Evolutionary conservation across 2,888 invertebrate species (phyloP), one percentile per base, ranked within the genome.

Genomic region (Chloromyia formosa): DNA sequence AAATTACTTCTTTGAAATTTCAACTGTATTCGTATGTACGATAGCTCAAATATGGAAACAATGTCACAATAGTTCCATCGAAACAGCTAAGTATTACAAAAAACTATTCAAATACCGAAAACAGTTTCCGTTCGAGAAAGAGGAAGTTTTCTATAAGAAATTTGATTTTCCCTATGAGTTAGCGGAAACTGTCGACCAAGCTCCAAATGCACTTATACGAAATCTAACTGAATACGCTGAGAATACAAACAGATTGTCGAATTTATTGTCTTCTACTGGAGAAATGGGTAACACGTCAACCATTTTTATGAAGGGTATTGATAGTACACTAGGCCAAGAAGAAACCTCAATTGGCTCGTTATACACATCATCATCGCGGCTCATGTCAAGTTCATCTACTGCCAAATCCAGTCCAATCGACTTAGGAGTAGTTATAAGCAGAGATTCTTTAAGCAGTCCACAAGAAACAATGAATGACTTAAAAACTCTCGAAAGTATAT

Each of bases 1-100:
- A 10, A 81, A 82, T 75, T 83, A 78, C 73, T 85, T 84, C 53
- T 79, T 84, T 78, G 85, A 85, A n/a, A 81, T 78, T 0, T 78
- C 80, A 0, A 81, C 82, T 0, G 72, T 84, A 10, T 75, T 84
- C 0, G 35, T 84, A n/a, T 81, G 83, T 12, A 81, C 82, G 0
- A 74, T 83, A 10, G 81, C 82, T 1, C 83, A 82, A 71, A 78
- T 84, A 4, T 78, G 81, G 73, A 81, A 78, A 60, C 60, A 82
- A 0, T 81, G 80, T 42, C 75, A 76, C 1, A 72, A 78, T 18
- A 76, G 82, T 16, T 74, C 79, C 2, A 82, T 79, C 64, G 75
- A 73, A 54, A 81, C 80, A 49, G 79, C 79, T 1, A 75, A 72
- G 1, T 75, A 82, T 0, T 85, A 85, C 53, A 79, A 78, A 49